Evolutionary conservation across 2,888 invertebrate genomes (phyloP).

Genomic region (Melanostoma scalare): DNA sequence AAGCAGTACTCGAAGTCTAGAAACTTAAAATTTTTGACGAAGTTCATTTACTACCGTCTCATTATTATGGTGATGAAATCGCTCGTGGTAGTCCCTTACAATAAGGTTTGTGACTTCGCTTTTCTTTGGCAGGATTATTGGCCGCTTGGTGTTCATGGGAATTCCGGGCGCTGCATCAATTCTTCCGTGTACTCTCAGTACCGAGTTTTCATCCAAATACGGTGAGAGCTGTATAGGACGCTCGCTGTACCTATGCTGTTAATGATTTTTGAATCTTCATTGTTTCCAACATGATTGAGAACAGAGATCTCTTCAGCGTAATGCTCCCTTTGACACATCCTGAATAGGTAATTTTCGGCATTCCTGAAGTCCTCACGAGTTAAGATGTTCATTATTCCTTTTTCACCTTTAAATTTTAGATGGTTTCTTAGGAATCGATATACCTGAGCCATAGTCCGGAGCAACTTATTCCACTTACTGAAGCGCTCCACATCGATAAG

Average conservation of each 20-base stretch:
- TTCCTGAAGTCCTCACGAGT: not conserved
- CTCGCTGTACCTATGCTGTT: not conserved
- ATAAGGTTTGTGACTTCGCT: slow-evolving; percentile 35
- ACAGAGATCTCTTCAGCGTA: not conserved
- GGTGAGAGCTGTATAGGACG: slow-evolving; percentile 21
- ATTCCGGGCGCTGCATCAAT: slow-evolving; percentile 44
- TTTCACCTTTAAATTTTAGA: not conserved
- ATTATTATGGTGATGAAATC: slow-evolving; percentile 52
- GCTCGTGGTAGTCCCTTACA: slow-evolving; percentile 43
- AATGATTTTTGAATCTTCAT: not conserved
- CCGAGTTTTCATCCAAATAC: slow-evolving; percentile 44
- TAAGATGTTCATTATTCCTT: not conserved
- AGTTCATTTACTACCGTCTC: slow-evolving; percentile 33
- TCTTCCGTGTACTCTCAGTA: slow-evolving; percentile 43
- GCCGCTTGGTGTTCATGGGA: slow-evolving; percentile 32
- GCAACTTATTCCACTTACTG: not conserved
- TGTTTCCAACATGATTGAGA: slow-evolving; percentile 5
- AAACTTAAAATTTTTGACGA: slow-evolving; percentile 17
- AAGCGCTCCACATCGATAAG: not conserved
- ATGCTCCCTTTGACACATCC: not conserved
- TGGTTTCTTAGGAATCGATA: not conserved
- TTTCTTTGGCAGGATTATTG: slow-evolving; percentile 48
- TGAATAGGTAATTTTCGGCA: slow-evolving; percentile 26
- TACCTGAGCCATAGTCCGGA: not conserved
- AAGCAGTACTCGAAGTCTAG: not conserved